Conservation (phyloP, 2,797 vertebrate genomes). For the Lacerta viridis region DNA sequence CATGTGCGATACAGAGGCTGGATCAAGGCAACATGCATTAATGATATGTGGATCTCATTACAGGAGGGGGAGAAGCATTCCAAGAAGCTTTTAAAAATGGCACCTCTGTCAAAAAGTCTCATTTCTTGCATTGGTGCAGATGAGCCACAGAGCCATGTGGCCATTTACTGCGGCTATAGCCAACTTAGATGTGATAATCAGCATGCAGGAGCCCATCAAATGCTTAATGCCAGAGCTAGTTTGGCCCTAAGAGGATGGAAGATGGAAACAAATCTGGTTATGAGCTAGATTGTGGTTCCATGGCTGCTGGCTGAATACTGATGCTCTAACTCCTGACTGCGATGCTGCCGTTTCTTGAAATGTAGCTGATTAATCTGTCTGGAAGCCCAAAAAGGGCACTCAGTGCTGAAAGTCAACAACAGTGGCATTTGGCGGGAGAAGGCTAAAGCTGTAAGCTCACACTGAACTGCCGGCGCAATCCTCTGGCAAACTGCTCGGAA, state of each 20-base stretch:
- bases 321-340: not conserved
- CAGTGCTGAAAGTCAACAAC: not conserved
- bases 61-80: too few species aligned
- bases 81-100: too few species aligned
- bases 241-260: not conserved
- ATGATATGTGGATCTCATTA: not conserved
- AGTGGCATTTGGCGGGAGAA: slow-evolving; percentile 6
- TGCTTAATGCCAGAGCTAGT: not conserved
- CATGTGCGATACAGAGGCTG: not conserved
- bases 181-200: too few species aligned
- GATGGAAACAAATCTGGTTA: not conserved
- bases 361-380: not conserved
- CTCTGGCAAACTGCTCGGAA: slow-evolving; percentile 5
- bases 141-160: not conserved
- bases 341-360: not conserved
- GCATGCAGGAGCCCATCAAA: not conserved
- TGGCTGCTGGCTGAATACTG: not conserved
- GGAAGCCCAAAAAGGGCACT: slow-evolving; percentile 3
- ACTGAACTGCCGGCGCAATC: not conserved
- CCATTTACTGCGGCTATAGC: not conserved
- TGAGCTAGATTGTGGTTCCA: not conserved
- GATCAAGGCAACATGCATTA: not conserved
- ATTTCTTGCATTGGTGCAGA: not conserved
- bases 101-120: too few species aligned
- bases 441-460: slow-evolving; percentile 7